Percentiles rank a stretch among this genome's conserved stretches.
Conservation (phyloP, 2,888 invertebrate species). For the Amiota mariae region DNA sequence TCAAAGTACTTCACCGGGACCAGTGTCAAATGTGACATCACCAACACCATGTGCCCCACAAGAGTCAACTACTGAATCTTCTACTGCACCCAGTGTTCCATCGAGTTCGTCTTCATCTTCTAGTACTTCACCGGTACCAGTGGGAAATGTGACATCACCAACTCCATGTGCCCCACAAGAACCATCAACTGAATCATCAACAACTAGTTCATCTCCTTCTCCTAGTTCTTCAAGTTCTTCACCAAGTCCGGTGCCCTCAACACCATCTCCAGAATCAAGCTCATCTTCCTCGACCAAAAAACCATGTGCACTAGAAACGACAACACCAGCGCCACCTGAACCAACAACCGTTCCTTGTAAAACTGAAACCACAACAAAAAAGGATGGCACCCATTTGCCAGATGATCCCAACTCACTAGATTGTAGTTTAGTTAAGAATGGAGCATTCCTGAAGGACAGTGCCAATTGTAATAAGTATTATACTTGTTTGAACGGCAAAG, state of each 20-base stretch:
- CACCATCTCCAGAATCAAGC: constrained; percentile 2
- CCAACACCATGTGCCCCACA: constrained; percentile 11
- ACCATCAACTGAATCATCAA: constrained; percentile 5
- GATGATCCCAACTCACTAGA: background rate
- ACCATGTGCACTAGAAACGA: background rate
- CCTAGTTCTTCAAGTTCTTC: background rate
- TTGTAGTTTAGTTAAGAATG: constrained; percentile 42
- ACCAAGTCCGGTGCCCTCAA: background rate
- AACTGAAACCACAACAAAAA: background rate
- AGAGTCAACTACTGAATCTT: background rate
- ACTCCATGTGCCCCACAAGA: background rate
- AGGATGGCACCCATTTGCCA: background rate
- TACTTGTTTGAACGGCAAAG: constrained; percentile 47
- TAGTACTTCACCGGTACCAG: background rate
- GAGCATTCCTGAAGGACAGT: constrained; percentile 45
- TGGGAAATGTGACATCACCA: background rate
- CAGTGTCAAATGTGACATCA: background rate
- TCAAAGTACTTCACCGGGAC: background rate
- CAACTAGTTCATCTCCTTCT: background rate
- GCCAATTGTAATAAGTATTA: constrained; percentile 48
- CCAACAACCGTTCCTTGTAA: background rate
- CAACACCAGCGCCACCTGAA: background rate
- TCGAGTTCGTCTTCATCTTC: background rate
- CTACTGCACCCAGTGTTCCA: too few species aligned
- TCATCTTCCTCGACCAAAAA: background rate